phyloP scores from a whole-genome alignment of 2,888 invertebrate species.

The Scaptomyza caliginosa region DNA sequence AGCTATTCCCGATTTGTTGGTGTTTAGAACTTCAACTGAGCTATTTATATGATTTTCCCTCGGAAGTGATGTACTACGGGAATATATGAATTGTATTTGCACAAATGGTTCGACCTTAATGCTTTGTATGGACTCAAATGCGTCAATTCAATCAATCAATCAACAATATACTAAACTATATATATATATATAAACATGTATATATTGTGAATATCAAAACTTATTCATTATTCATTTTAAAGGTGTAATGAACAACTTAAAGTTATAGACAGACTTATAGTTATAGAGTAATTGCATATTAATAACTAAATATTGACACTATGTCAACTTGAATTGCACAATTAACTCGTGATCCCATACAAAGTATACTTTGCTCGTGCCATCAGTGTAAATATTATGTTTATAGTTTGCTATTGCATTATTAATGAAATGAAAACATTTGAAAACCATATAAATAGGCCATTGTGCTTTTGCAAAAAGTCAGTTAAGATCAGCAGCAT shows the following conservation, averaged over 20 bases:
- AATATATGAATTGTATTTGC: conserved; percentile 8
- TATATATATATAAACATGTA: no score
- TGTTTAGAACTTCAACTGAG: neutral
- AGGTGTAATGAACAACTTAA: no score
- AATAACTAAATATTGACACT: conserved; percentile 13
- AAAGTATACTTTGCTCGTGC: conserved; percentile 6
- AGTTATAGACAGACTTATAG: neutral
- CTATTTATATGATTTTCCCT: conserved; percentile 10
- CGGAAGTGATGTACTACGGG: neutral
- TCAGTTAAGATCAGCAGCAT: neutral
- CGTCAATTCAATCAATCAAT: neutral
- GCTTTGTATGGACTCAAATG: neutral
- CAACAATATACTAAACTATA: neutral
- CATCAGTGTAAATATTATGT: conserved; percentile 17
- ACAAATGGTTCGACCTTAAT: neutral
- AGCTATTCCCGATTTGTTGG: neutral
- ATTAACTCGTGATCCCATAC: conserved; percentile 1
- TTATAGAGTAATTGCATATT: neutral
- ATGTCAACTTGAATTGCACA: conserved; percentile 8
- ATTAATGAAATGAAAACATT: neutral
- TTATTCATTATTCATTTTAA: no score
- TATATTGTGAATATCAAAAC: no score
- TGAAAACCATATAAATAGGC: conserved; percentile 25
- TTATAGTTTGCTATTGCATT: neutral
- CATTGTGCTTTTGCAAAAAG: neutral